These are phyloP conservation scores for Acomys russatus DNA, from an alignment of 2,797 vertebrate species.

Conservation along the genomic window DNA sequence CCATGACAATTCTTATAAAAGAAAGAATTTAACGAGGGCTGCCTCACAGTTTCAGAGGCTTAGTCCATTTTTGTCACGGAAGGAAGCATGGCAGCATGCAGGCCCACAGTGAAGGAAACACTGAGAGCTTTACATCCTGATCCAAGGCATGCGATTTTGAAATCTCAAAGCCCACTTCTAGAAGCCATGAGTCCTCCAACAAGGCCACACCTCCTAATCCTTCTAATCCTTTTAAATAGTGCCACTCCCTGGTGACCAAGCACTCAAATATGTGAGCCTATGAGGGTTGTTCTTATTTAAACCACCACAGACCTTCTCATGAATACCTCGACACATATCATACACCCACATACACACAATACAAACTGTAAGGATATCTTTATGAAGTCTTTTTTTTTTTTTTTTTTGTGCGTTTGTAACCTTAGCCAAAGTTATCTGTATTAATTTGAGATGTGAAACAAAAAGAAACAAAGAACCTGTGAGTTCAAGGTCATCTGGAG, in stretches of 20 bases:
- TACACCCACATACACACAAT: background rate
- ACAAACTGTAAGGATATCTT: background rate
- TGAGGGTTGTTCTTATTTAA: background rate
- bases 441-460: slow-evolving; percentile 8
- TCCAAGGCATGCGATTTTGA: background rate
- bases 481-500: background rate
- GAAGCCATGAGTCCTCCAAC: background rate
- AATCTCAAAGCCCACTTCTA: background rate
- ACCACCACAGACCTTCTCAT: background rate
- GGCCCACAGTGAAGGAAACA: too few relatives aligned
- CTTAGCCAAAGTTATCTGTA: background rate
- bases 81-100: background rate
- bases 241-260: background rate
- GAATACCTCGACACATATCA: background rate
- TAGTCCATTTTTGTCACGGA: background rate
- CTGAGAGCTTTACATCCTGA: background rate
- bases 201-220: background rate
- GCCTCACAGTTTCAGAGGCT: background rate
- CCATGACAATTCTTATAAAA: background rate
- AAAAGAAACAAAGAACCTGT: background rate
- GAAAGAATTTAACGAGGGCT: background rate
- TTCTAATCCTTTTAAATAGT: background rate
- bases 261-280: background rate
- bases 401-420: background rate
- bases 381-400: background rate